Base-by-base conservation (phyloP, 2,113 vertebrate species). In the Hyla sarda region DNA sequence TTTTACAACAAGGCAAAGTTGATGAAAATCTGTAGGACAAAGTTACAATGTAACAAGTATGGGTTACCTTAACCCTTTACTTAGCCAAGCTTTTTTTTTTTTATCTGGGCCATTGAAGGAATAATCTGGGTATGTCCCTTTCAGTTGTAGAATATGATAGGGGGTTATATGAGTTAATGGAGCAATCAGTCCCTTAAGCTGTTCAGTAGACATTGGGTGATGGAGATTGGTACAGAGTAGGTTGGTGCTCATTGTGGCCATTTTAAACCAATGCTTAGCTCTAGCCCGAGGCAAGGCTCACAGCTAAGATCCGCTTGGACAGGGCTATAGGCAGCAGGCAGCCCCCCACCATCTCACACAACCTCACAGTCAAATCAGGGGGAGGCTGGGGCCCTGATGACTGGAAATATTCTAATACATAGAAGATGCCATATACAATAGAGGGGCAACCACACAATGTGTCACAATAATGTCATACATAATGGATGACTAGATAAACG, bases 211-310 rank as follows among this genome's bases (percentile, higher is more conserved):
- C 37, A 81, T 78, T 71, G 11, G 37, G 16, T 25, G 23, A 34
- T 58, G 7, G 65, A 62, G 73, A 65, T 19, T 82, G 10, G 76
- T 17, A 41, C 7, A 82, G 85, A 85, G 85, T 11, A 8, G 21
- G 34, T 19, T 9, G 2, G 76, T 58, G 32, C 41, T 71, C 48
- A 80, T 71, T 25, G 21, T 79, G 58, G 76, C 60, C 86, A 83
- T 50, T 37, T 73, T 30, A 85, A 65, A 54, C 32, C n/a, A 28
- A 41, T 3, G 86, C 88, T 37, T 73, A 86, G 84, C 86, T 83
- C 67, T 89, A 90, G 89, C 90, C 90, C 62, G 77, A 88, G 89
- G 90, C 91, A 37, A 88, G 69, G 90, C 91, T 87, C n/a, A 19
- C 71, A 87, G 91, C 89, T 5, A 88, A 89, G 77, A 86, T 86